phyloP scores from a whole-genome alignment of 2,888 invertebrate species.

The Lysandra bellargus region DNA sequence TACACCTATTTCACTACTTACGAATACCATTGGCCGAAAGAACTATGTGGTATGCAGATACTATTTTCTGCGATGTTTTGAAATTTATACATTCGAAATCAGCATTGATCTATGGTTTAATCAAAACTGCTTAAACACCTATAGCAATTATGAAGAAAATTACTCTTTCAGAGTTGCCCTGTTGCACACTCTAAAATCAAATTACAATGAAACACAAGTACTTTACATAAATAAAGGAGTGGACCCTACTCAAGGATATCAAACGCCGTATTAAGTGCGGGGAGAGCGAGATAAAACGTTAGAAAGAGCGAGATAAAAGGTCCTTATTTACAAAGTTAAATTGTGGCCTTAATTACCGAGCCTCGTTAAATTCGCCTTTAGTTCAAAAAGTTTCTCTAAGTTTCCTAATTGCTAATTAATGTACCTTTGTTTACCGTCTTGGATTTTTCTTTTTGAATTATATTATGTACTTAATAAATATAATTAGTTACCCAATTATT shows the following conservation, averaged over 20 bases:
- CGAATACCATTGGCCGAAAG: no score
- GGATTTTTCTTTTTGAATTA: background rate
- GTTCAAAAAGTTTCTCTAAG: slow-evolving; percentile 15
- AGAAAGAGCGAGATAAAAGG: slow-evolving; percentile 14
- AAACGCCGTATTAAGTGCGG: slow-evolving; percentile 30
- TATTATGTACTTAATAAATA: background rate
- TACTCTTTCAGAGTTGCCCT: background rate
- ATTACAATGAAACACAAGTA: slow-evolving; percentile 9
- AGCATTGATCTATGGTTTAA: no score
- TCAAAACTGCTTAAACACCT: background rate
- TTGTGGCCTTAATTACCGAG: slow-evolving; percentile 30
- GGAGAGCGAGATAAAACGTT: slow-evolving; percentile 2
- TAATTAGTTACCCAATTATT: background rate
- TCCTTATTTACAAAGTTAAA: slow-evolving; percentile 30
- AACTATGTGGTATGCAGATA: no score
- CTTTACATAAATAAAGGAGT: slow-evolving; percentile 20
- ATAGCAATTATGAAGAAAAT: background rate
- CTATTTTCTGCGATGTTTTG: no score
- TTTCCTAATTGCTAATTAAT: slow-evolving; percentile 29
- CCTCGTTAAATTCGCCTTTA: slow-evolving; percentile 24
- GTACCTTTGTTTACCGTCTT: background rate
- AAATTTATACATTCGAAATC: no score
- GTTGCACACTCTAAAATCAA: slow-evolving; percentile 11
- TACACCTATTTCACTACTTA: no score
- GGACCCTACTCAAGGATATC: slow-evolving; percentile 29